phyloP scores from a whole-genome alignment of 1,140 invertebrate genomes.

The Potamilus streckersoni region DNA sequence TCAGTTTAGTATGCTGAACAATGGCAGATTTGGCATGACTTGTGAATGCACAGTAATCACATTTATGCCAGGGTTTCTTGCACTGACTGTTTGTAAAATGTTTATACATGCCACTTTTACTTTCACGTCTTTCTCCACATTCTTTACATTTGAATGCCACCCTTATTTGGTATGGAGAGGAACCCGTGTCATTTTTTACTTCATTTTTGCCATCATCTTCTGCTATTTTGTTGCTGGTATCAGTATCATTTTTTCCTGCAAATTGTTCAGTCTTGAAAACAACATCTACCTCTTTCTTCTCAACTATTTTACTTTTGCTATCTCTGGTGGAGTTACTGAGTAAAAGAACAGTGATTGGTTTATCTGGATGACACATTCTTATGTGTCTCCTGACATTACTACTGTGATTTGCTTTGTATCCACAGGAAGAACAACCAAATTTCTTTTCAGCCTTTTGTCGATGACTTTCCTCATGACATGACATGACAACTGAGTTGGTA shows the following conservation, averaged over 20 bases:
- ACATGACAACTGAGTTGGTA: too few relatives aligned
- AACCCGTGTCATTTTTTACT: background rate
- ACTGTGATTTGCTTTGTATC: constrained; percentile 7
- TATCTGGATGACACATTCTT: too few relatives aligned
- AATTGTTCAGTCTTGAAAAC: background rate
- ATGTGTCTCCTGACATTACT: too few relatives aligned
- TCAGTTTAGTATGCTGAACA: constrained; percentile 3
- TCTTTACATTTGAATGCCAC: constrained; percentile 23
- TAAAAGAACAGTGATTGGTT: too few relatives aligned
- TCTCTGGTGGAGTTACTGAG: background rate
- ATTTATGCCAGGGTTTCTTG: constrained; percentile 17
- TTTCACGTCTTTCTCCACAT: constrained; percentile 24
- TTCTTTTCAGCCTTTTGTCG: background rate
- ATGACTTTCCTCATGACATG: too few relatives aligned
- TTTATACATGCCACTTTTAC: constrained; percentile 19
- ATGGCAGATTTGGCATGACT: constrained; percentile 17
- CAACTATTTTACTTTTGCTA: background rate
- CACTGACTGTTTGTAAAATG: constrained; percentile 19
- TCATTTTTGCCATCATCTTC: background rate
- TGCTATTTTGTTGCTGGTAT: background rate
- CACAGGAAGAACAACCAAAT: constrained; percentile 20
- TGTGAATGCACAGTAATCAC: constrained; percentile 20
- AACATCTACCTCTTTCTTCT: background rate
- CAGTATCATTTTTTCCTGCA: background rate
- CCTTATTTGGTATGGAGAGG: background rate